Evolutionary conservation across 1,140 invertebrate species (phyloP), one percentile per base, ranked within the genome.

Genomic region (Diachasmimorpha longicaudata): DNA sequence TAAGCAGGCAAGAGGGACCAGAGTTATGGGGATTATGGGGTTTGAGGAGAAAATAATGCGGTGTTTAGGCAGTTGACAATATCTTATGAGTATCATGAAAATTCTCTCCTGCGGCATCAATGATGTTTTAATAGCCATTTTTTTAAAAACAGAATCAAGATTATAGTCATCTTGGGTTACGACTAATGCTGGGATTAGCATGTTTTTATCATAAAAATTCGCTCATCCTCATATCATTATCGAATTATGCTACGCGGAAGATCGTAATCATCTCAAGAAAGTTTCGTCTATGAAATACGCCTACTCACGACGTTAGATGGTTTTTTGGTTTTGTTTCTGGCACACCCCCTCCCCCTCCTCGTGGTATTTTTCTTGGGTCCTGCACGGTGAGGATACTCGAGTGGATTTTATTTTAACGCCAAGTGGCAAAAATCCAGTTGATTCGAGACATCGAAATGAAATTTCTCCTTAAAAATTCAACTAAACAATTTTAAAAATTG

Each of bases 81-180:
- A 52, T 52, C 13, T 52, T 19, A 4, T 52, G 9, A 19, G n/a
- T 19, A 68, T 37, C 14, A 16, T 68, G n/a, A n/a, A 68, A 16
- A 68, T 68, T 76, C 13, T 71, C 48, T 69, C 66, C 19, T 67
- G 69, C 44, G 48, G 72, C 58, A 66, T 31, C 52, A 79, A 81
- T 86, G 80, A 85, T 85, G 81, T 86, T 87, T 86, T 87, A 89
- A 89, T 88, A 85, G 77, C 84, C 77, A 87, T 86, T 85, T 84
- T 85, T 79, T 75, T 75, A 71, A n/a, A n/a, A n/a, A 75, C 48
- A 36, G 71, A 68, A 68, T 77, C 42, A 71, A 84, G 79, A 89
- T 89, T 88, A 88, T 89, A 88, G 87, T 85, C 77, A 88, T 89
- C 81, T 79, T 42, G 37, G 74, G 76, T 82, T 85, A 82, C 83